Percentiles rank a stretch among this genome's conserved stretches.
phyloP scores from a whole-genome alignment of 1,140 invertebrate species.

The Trachymyrmex septentrionalis region DNA sequence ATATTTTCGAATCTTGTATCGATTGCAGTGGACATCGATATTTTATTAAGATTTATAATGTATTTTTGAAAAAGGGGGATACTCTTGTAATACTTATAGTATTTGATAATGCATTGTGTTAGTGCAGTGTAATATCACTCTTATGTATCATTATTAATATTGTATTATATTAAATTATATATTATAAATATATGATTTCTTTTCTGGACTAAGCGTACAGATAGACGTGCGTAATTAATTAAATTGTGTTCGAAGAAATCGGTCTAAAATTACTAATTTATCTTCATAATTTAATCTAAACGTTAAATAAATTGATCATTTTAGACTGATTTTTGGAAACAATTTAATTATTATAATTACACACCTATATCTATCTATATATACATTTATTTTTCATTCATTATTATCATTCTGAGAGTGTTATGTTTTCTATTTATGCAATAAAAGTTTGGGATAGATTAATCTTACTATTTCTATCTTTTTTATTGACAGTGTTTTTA shows the following conservation, averaged over 20 bases:
- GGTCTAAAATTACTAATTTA: neutral
- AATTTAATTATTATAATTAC: slow-evolving; percentile 3
- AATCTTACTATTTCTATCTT: neutral
- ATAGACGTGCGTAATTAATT: slow-evolving; percentile 9
- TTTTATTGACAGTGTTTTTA: neutral
- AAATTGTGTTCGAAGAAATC: slow-evolving; percentile 1
- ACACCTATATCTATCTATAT: neutral
- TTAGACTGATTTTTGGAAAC: neutral
- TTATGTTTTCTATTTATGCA: neutral
- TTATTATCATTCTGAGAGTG: neutral
- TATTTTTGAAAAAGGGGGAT: neutral
- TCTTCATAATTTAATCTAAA: neutral
- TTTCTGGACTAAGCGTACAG: neutral
- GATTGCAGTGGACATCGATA: neutral
- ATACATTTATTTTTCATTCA: neutral
- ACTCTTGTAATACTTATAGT: neutral
- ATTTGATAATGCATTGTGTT: neutral
- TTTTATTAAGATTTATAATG: neutral
- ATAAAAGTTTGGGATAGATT: neutral
- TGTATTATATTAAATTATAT: neutral
- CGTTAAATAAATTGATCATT: neutral
- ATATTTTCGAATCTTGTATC: neutral
- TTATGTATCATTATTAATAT: neutral
- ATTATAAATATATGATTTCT: neutral
- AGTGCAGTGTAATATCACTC: neutral